These are phyloP conservation scores for Harpagoxenus sublaevis DNA, from an alignment of 2,888 invertebrate species.

Conservation along the genomic window DNA sequence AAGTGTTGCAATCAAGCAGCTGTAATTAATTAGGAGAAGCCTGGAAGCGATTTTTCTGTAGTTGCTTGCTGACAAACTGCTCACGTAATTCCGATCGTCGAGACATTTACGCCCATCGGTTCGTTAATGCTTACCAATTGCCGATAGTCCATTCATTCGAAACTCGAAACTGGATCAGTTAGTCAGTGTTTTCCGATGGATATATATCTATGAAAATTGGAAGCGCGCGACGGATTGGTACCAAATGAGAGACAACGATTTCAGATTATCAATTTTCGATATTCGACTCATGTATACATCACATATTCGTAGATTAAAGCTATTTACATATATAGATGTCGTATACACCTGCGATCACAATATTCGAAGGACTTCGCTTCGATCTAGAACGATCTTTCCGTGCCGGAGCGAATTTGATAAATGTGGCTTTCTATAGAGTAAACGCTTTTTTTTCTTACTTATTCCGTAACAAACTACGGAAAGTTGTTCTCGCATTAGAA, in stretches of 20 bases:
- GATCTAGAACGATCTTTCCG: conserved; percentile 53
- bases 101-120: conserved; percentile 22
- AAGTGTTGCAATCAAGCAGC: conserved; percentile 20
- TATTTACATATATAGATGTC: conserved; percentile 85
- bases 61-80: conserved; percentile 20
- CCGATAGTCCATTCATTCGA: conserved; percentile 31
- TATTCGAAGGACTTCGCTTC: conserved; percentile 72
- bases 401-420: conserved; percentile 24
- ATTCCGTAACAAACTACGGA: neutral
- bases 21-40: conserved; percentile 29
- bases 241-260: conserved; percentile 57
- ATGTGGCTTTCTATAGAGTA: neutral
- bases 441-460: neutral
- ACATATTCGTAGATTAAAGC: conserved; percentile 72
- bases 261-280: conserved; percentile 64
- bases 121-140: conserved; percentile 47
- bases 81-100: conserved; percentile 13
- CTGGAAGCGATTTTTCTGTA: conserved; percentile 5
- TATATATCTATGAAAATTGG: conserved; percentile 54
- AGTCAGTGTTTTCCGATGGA: conserved; percentile 29
- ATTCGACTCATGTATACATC: conserved; percentile 73
- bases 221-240: conserved; percentile 59
- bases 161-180: conserved; percentile 46
- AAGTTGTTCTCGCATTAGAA: conserved; percentile 19
- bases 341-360: conserved; percentile 86